A percentile compares a stretch with the other conserved stretches of the same genome.
These are phyloP conservation scores for Sebastes taczanowskii DNA, from an alignment of 2,797 vertebrate genomes.

Conservation along the genomic window DNA sequence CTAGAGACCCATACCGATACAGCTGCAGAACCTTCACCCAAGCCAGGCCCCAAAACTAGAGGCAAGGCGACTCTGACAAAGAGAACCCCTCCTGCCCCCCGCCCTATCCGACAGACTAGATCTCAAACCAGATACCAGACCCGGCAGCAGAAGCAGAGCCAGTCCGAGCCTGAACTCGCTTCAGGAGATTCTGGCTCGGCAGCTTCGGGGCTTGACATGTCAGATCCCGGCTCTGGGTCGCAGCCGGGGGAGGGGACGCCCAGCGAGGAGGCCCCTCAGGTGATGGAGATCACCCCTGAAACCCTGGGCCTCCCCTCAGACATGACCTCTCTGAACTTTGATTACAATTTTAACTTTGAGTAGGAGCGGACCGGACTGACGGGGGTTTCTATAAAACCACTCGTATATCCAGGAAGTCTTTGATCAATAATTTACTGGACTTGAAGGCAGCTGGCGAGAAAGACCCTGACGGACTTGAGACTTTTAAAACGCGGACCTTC, in stretches of 20 bases:
- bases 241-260: neutral
- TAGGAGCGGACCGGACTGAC: conserved; percentile 7
- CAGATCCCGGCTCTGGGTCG: neutral
- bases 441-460: conserved; percentile 12
- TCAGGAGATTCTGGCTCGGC: conserved; percentile 22
- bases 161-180: conserved; percentile 10
- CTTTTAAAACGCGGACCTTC: neutral
- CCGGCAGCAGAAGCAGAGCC: conserved; percentile 45
- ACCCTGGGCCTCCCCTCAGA: conserved; percentile 65
- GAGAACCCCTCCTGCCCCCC: conserved; percentile 23
- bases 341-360: conserved; percentile 73
- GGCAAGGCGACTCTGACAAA: conserved; percentile 29
- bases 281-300: conserved; percentile 50
- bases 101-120: conserved; percentile 63
- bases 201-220: neutral
- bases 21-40: conserved; percentile 23
- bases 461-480: neutral
- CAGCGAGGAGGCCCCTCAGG: neutral
- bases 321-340: conserved; percentile 68
- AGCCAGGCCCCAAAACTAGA: conserved; percentile 50
- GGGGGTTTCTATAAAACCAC: neutral
- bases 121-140: conserved; percentile 76
- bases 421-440: neutral
- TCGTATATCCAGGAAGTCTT: neutral
- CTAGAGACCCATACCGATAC: neutral